A percentile compares a stretch with the other conserved stretches of the same genome.
These are phyloP conservation scores for Atta cephalotes DNA, from an alignment of 1,140 invertebrate genomes.

Conservation along the genomic window DNA sequence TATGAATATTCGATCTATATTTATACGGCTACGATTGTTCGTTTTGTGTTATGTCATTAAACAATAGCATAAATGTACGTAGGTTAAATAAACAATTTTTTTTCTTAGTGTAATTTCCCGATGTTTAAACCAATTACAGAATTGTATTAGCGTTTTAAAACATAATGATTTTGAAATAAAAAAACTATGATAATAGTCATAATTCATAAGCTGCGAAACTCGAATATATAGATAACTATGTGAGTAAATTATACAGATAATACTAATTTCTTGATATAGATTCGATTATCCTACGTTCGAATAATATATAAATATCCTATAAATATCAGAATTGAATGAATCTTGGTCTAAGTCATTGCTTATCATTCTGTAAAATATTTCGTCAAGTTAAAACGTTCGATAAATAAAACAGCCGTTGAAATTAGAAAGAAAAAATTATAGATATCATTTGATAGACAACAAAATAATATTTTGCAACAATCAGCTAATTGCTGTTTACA, in stretches of 20 bases:
- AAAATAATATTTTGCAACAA: not conserved
- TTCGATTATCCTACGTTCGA: not conserved
- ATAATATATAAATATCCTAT: not conserved
- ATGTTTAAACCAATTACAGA: too few relatives aligned
- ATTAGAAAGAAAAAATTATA: too few relatives aligned
- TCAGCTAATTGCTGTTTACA: not conserved
- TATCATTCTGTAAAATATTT: not conserved
- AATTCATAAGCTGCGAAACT: not conserved
- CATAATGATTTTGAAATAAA: too few relatives aligned
- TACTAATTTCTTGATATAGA: not conserved
- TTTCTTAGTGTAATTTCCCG: too few relatives aligned
- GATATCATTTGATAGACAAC: not conserved
- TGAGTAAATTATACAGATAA: not conserved
- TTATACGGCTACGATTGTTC: too few relatives aligned
- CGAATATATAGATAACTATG: not conserved
- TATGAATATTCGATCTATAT: too few relatives aligned
- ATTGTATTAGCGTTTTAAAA: too few relatives aligned
- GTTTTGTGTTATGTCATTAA: too few relatives aligned
- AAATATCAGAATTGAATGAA: not conserved
- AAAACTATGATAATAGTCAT: not conserved
- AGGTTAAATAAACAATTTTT: too few relatives aligned
- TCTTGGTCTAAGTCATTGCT: not conserved
- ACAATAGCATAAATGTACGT: too few relatives aligned
- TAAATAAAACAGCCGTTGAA: not conserved
- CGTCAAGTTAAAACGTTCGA: not conserved